phyloP scores from a whole-genome alignment of 2,888 invertebrate genomes.

The Tipula unca region DNA sequence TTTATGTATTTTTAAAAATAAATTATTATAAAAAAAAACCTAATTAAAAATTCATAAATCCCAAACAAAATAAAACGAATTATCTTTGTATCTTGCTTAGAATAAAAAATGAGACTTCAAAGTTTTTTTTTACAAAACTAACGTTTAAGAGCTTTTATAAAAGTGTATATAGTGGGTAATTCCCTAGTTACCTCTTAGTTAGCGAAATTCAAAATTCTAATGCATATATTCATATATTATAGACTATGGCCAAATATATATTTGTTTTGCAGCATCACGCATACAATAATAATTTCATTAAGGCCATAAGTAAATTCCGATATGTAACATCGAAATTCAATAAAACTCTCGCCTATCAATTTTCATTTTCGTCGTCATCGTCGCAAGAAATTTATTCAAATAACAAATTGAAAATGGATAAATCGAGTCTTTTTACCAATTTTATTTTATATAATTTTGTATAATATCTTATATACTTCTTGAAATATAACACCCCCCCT shows the following conservation, averaged over 20 bases:
- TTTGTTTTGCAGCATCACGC: neutral
- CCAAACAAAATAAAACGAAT: neutral
- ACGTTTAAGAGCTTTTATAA: neutral
- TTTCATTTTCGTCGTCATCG: neutral
- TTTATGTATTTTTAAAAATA: neutral
- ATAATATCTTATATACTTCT: neutral
- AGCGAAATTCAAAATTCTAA: neutral
- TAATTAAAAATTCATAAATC: neutral
- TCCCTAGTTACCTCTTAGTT: neutral
- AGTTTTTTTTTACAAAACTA: neutral
- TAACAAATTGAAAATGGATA: neutral
- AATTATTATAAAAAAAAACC: neutral
- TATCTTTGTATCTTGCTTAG: neutral
- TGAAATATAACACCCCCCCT: neutral
- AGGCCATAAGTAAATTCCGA: neutral
- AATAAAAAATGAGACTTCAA: neutral
- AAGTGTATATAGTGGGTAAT: neutral
- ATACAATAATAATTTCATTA: neutral
- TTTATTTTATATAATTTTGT: neutral
- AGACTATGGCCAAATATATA: no score
- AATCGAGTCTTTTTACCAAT: neutral
- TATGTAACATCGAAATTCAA: neutral
- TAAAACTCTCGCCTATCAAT: neutral
- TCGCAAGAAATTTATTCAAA: neutral
- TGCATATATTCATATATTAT: neutral